Percentiles rank a stretch among this genome's conserved stretches.
Conservation (phyloP, 2,113 vertebrate species). For the Varanus komodoensis region DNA sequence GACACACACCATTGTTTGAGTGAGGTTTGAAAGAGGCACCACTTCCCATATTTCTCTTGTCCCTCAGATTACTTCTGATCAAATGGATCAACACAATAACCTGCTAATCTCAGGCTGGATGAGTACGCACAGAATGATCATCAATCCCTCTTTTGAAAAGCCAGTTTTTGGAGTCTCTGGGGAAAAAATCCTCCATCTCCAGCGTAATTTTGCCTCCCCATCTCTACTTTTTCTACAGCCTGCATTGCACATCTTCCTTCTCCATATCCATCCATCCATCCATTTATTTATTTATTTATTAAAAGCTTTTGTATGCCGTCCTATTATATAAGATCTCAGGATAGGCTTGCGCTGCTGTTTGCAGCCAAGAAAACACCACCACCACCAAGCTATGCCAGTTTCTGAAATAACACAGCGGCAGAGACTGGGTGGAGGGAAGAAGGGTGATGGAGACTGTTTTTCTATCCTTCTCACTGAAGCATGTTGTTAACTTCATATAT, state of each 20-base stretch:
- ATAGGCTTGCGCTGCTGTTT: neutral
- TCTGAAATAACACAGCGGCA: neutral
- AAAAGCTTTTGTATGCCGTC: no score
- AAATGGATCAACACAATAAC: neutral
- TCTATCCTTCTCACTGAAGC: neutral
- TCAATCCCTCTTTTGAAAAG: neutral
- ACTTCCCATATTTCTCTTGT: neutral
- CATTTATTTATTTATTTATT: no score
- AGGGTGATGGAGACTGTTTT: neutral
- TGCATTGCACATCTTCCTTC: neutral
- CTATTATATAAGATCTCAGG: no score
- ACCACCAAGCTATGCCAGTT: no score
- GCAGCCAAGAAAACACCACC: neutral
- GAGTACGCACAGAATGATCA: neutral
- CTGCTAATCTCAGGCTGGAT: neutral
- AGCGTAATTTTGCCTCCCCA: neutral
- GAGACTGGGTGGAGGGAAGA: neutral
- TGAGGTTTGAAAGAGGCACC: neutral
- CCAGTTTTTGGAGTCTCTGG: neutral
- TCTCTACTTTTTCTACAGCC: neutral
- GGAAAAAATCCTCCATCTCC: neutral
- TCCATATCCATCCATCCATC: neutral
- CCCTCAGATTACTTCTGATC: neutral
- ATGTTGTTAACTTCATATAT: neutral
- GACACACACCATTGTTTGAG: neutral